These are phyloP conservation scores for Temnothorax rugatulus DNA, from an alignment of 2,888 invertebrate species.

Conservation along the genomic window DNA sequence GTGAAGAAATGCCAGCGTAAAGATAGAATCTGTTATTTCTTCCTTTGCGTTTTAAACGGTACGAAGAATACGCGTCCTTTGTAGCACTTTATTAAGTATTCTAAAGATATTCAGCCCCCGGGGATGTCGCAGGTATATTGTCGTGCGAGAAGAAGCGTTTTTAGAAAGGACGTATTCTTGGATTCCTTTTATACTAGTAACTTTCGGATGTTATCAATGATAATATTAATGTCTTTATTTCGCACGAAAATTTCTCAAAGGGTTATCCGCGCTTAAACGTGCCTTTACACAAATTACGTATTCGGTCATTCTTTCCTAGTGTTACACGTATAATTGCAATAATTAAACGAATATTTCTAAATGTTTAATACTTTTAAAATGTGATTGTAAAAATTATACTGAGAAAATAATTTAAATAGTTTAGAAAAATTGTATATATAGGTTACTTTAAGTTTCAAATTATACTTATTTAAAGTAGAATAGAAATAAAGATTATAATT, in stretches of 20 bases:
- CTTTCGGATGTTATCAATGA: constrained; percentile 7
- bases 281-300: not conserved
- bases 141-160: constrained; percentile 2
- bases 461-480: not conserved
- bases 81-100: not conserved
- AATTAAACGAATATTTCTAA: not conserved
- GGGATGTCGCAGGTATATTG: constrained; percentile 4
- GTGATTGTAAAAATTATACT: not conserved
- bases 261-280: not conserved
- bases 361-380: not conserved
- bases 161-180: not conserved
- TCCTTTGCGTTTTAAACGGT: not conserved
- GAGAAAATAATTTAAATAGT: not conserved
- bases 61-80: not conserved
- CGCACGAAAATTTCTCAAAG: not conserved
- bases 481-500: not conserved
- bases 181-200: not conserved
- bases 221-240: constrained; percentile 23
- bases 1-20: not conserved
- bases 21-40: constrained; percentile 16
- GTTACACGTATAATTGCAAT: not conserved
- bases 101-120: not conserved
- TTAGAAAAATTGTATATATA: not conserved
- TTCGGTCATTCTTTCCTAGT: not conserved
- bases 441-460: not conserved